Base-by-base conservation (phyloP, 2,888 invertebrate genomes). In the Clistopyga incitator region DNA sequence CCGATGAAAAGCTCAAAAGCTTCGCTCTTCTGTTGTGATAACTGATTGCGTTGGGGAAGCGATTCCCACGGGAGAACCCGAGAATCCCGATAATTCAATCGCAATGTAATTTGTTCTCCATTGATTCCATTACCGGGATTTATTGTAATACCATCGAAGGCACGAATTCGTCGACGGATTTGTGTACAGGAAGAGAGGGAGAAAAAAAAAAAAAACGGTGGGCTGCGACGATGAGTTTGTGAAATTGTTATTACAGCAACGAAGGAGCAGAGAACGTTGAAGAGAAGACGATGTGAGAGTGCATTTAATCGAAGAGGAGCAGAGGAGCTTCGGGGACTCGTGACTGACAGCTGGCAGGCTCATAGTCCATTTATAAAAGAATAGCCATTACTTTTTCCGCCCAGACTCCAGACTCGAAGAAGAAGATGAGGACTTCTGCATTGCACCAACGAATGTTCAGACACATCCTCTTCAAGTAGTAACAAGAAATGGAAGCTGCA, bases 301-400 rank as follows among this genome's bases (percentile, higher is more conserved):
- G 78, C 71, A 78, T 79, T 85, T 80, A 82, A 82, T 84, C 75
- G 84, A 75, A 84, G 74, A 74, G 20, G 61, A 74, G 74, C 52
- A 38, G 65, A 84, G 68, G 72, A 50, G 50, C 18, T 18, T 77
- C 70, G 34, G 75, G 78, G 70, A 78, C 52, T 67, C 61, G 75
- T 86, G 86, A 86, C 78, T 84, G 86, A 80, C 84, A 82, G 78
- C 74, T 72, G 77, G 77, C 72, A 77, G 81, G 29, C 34, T 56
- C 67, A 64, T 47, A 47, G 84, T 78, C 81, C 81, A 85, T 76
- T 85, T 78, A 47, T 54, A n/a, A 15, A 20, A 23, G 56, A 67
- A 61, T 74, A 68, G 42, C 47, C 76, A 59, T 59, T 75, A 45
- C 61, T 34, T 70, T 68, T 18, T 38, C 10, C 2, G 38, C 38